Percentiles rank a stretch among this genome's conserved stretches.
These are phyloP conservation scores for Beaufortia kweichowensis DNA, from an alignment of 2,113 vertebrate species.

Conservation along the genomic window DNA sequence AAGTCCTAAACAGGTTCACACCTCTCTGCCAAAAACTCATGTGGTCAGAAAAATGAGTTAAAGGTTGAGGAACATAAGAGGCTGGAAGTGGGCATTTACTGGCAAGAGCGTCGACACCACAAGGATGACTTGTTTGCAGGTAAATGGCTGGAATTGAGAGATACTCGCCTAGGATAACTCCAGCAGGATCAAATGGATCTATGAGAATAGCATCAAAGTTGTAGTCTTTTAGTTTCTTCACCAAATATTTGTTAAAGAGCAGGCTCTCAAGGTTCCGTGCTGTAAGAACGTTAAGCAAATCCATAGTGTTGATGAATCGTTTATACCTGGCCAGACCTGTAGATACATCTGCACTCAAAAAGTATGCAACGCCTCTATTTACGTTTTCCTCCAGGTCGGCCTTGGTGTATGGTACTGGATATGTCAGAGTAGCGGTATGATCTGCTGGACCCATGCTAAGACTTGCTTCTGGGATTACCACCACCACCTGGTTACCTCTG, in stretches of 20 bases:
- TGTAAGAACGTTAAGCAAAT: fast-evolving
- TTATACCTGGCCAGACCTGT: slow-evolving; percentile 51
- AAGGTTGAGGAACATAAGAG: slow-evolving; percentile 63
- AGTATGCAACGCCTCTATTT: fast-evolving
- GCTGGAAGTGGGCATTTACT: slow-evolving; percentile 65
- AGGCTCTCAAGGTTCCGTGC: slow-evolving; percentile 51
- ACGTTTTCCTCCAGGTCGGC: slow-evolving; percentile 16
- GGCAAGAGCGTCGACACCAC: slow-evolving; percentile 58
- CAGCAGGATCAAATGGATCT: slow-evolving; percentile 68
- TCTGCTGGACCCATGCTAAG: slow-evolving; percentile 60
- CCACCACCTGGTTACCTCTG: slow-evolving; percentile 63
- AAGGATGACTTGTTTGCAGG: slow-evolving; percentile 62
- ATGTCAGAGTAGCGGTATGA: slow-evolving; percentile 61
- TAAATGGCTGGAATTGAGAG: slow-evolving; percentile 73
- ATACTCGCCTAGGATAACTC: slow-evolving; percentile 65
- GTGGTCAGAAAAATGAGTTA: slow-evolving; percentile 54
- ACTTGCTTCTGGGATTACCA: slow-evolving; percentile 61
- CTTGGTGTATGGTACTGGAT: slow-evolving; percentile 53
- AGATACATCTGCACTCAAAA: background rate
- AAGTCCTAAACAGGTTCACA: slow-evolving; percentile 65
- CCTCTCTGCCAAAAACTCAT: slow-evolving; percentile 69
- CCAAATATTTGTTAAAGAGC: slow-evolving; percentile 59
- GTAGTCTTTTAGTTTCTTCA: slow-evolving; percentile 62
- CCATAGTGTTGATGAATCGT: background rate
- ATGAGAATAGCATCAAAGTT: slow-evolving; percentile 73